A percentile compares a stretch with the other conserved stretches of the same genome.
Conservation (phyloP, 1,140 invertebrate genomes). For the Parasteatoda tepidariorum region DNA sequence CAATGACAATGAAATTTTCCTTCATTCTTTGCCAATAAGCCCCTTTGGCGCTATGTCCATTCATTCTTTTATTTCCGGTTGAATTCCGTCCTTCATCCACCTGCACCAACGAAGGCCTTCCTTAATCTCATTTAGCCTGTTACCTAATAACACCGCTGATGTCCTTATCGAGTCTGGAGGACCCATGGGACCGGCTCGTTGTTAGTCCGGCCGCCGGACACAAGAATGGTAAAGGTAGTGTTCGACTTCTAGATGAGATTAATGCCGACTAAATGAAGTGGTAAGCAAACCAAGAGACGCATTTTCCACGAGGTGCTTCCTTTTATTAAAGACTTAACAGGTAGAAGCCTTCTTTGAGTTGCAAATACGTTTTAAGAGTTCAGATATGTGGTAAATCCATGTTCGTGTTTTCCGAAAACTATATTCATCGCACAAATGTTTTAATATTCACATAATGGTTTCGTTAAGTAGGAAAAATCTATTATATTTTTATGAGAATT, state of each 20-base stretch:
- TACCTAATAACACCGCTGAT: slow-evolving; percentile 40
- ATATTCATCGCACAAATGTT: too few species aligned
- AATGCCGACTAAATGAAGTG: slow-evolving; percentile 42
- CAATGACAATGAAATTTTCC: too few species aligned
- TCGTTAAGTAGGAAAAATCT: too few species aligned
- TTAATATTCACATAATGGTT: too few species aligned
- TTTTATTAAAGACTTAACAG: neutral
- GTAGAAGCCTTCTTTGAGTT: too few species aligned
- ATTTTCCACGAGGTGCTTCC: neutral
- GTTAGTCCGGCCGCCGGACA: slow-evolving; percentile 35
- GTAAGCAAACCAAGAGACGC: slow-evolving; percentile 21
- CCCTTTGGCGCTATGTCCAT: neutral
- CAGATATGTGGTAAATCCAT: too few species aligned
- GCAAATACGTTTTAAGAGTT: too few species aligned
- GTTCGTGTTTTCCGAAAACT: too few species aligned
- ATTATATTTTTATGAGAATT: too few species aligned
- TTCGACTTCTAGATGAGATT: slow-evolving; percentile 22
- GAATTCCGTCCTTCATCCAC: neutral
- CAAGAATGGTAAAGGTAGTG: neutral
- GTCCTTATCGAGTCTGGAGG: slow-evolving; percentile 37
- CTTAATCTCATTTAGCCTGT: slow-evolving; percentile 39
- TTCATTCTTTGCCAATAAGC: too few species aligned
- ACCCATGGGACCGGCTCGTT: slow-evolving; percentile 7
- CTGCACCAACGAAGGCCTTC: neutral
- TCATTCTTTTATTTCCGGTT: neutral